Conservation (phyloP, 2,888 invertebrate genomes). For the Eulithis prunata region DNA sequence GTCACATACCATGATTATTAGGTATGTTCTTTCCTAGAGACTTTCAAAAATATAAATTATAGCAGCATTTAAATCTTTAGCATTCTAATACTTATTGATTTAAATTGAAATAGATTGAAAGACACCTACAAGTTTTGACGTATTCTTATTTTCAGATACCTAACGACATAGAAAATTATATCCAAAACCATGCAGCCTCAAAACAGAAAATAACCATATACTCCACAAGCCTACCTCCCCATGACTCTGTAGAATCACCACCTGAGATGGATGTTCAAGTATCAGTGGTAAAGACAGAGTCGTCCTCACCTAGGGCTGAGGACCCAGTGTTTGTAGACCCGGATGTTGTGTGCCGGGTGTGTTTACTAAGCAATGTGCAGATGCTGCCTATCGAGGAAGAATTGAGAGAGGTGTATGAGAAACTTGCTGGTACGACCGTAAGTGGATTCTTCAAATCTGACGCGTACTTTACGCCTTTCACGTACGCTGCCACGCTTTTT, state of each 20-base stretch:
- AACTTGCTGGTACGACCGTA: neutral
- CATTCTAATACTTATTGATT: too few relatives aligned
- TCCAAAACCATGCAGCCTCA: neutral
- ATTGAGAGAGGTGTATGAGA: neutral
- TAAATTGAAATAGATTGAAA: too few relatives aligned
- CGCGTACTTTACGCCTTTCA: too few relatives aligned
- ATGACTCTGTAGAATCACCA: neutral
- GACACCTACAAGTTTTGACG: too few relatives aligned
- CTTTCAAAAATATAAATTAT: too few relatives aligned
- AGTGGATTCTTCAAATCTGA: neutral
- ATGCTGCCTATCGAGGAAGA: neutral
- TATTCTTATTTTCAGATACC: constrained; percentile 6
- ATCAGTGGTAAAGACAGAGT: constrained; percentile 13
- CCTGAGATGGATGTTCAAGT: constrained; percentile 10
- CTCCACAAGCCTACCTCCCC: neutral
- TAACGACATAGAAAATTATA: constrained; percentile 9
- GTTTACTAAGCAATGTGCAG: constrained; percentile 1
- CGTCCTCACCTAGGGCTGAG: neutral
- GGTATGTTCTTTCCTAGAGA: too few relatives aligned
- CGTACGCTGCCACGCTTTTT: too few relatives aligned
- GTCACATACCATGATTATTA: too few relatives aligned
- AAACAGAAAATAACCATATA: constrained; percentile 8
- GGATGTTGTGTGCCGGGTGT: constrained; percentile 1
- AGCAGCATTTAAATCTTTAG: too few relatives aligned
- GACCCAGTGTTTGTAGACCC: constrained; percentile 9